Evolutionary conservation across 2,888 invertebrate species (phyloP).

Genomic region (Melipona bicolor): DNA sequence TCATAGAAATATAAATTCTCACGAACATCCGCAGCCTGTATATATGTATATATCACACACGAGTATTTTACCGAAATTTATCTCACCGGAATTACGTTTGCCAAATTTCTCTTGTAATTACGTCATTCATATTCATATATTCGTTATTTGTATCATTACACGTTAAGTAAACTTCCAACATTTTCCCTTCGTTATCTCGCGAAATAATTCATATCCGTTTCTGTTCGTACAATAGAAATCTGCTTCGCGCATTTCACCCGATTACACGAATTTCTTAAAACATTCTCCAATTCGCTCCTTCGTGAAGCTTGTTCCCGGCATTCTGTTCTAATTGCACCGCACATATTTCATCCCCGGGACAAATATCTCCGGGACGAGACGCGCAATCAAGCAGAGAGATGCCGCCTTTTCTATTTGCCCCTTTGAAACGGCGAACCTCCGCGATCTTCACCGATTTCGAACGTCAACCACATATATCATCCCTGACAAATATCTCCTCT

Average conservation of each 20-base stretch:
- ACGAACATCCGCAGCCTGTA: too few species aligned
- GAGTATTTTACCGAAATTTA: too few species aligned
- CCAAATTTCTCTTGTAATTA: too few species aligned
- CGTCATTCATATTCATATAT: too few species aligned
- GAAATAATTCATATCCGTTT: too few species aligned
- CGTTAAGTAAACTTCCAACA: too few species aligned
- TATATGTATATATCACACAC: too few species aligned
- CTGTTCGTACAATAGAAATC: background rate
- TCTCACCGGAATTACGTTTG: too few species aligned
- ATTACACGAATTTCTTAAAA: constrained; percentile 16
- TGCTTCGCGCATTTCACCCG: constrained; percentile 10
- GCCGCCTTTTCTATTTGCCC: background rate
- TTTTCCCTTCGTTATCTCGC: too few species aligned
- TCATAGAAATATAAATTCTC: too few species aligned
- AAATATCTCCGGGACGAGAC: constrained; percentile 7
- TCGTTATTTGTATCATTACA: too few species aligned
- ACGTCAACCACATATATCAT: background rate
- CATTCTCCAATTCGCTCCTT: constrained; percentile 3
- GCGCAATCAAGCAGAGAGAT: constrained; percentile 2
- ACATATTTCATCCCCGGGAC: constrained; percentile 35
- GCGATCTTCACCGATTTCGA: constrained; percentile 1
- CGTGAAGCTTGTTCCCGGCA: constrained; percentile 6
- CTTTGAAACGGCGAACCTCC: background rate
- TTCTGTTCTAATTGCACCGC: constrained; percentile 35
- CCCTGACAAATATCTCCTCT: constrained; percentile 1